Evolutionary conservation across 2,113 vertebrate genomes (phyloP).

Genomic region (Brienomyrus brachyistius): DNA sequence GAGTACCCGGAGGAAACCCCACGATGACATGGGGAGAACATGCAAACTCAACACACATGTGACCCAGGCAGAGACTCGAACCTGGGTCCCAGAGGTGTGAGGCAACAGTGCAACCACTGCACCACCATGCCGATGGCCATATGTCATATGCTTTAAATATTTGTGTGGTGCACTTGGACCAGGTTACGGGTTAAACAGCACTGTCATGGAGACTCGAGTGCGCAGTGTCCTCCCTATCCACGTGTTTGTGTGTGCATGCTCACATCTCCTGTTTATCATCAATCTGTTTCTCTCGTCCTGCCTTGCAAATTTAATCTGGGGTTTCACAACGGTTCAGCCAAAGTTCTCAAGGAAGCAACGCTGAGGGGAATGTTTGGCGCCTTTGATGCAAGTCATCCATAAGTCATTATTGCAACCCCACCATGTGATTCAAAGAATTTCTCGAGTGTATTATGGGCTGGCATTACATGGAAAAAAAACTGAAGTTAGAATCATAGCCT

Average conservation of each 20-base stretch:
- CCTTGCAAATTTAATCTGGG: slow-evolving; percentile 14
- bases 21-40: no score
- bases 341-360: slow-evolving; percentile 39
- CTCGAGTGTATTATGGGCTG: slow-evolving; percentile 38
- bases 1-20: no score
- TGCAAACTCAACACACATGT: no score
- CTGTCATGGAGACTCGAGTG: neutral
- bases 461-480: neutral
- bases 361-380: slow-evolving; percentile 39
- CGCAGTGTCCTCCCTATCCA: neutral
- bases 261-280: neutral
- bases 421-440: slow-evolving; percentile 52
- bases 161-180: neutral
- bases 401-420: slow-evolving; percentile 49
- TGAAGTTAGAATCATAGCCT: neutral
- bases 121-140: neutral
- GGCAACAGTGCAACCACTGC: no score
- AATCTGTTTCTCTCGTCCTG: slow-evolving; percentile 18
- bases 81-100: no score
- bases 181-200: neutral
- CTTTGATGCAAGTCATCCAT: slow-evolving; percentile 52
- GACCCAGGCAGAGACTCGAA: no score
- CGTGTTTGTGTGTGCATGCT: neutral
- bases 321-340: slow-evolving; percentile 12
- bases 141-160: neutral